phyloP scores from a whole-genome alignment of 1,140 invertebrate species.

The Drosophila hydei region DNA sequence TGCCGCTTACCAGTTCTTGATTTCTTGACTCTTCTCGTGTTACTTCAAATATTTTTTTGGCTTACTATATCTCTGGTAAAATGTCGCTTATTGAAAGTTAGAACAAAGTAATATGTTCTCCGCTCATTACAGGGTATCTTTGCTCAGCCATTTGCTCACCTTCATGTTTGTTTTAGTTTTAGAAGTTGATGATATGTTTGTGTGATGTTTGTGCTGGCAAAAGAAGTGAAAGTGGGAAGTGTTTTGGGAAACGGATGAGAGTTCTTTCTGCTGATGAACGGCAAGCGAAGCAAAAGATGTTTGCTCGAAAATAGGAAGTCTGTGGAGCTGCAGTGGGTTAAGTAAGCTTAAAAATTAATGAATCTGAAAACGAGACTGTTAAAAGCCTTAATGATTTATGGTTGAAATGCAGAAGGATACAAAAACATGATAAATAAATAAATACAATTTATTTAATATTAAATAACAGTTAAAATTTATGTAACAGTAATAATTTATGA shows the following conservation, averaged over 20 bases:
- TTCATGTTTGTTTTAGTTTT: slow-evolving; percentile 9
- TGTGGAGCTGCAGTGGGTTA: too few relatives aligned
- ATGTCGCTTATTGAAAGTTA: too few relatives aligned
- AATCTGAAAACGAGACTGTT: not conserved
- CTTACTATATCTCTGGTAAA: too few relatives aligned
- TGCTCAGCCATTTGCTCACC: not conserved
- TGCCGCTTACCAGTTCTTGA: too few relatives aligned
- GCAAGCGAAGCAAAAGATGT: not conserved
- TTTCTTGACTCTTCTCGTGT: too few relatives aligned
- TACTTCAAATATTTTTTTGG: too few relatives aligned
- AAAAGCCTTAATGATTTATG: not conserved
- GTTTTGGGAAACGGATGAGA: not conserved
- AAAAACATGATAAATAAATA: too few relatives aligned
- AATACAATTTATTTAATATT: too few relatives aligned
- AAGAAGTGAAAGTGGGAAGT: slow-evolving; percentile 41
- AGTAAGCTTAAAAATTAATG: not conserved
- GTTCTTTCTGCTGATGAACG: not conserved
- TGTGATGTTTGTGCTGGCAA: slow-evolving; percentile 4
- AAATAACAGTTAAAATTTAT: too few relatives aligned
- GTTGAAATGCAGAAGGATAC: not conserved
- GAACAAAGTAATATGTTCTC: too few relatives aligned
- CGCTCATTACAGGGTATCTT: not conserved
- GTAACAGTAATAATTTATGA: too few relatives aligned
- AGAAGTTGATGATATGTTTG: slow-evolving; percentile 14
- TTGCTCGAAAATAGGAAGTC: not conserved